Evolutionary conservation across 1,140 invertebrate genomes (phyloP).

Genomic region (Xylocopa sonorina): DNA sequence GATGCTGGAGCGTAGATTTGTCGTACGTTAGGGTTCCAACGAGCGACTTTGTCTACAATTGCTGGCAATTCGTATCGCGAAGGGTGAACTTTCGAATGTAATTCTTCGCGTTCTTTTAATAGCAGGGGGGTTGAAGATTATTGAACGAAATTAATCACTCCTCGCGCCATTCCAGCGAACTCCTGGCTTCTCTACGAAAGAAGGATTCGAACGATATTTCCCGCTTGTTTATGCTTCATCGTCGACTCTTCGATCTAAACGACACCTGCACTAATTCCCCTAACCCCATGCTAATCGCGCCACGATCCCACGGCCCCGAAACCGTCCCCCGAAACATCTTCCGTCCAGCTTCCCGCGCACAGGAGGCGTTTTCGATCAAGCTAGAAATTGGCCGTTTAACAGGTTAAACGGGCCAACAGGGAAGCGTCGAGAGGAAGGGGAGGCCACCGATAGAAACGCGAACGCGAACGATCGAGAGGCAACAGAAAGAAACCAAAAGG

Average conservation of each 20-base stretch:
- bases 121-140: too few species aligned
- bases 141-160: too few species aligned
- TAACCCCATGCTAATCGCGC: neutral
- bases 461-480: neutral
- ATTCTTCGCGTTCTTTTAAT: too few species aligned
- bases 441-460: neutral
- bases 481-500: neutral
- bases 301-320: neutral
- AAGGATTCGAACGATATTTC: too few species aligned
- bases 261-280: neutral
- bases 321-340: neutral
- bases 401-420: neutral
- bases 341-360: neutral
- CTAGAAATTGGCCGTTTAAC: slow-evolving; percentile 32
- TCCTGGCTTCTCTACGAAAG: too few species aligned
- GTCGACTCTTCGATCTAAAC: neutral
- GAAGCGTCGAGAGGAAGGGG: neutral
- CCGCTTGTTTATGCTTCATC: too few species aligned
- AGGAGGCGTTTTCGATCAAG: slow-evolving; percentile 9
- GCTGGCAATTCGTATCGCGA: neutral
- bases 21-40: neutral
- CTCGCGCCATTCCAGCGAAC: too few species aligned
- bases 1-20: neutral
- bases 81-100: too few species aligned
- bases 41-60: neutral